Percentiles rank a stretch among this genome's conserved stretches.
phyloP scores from a whole-genome alignment of 2,113 vertebrate species.

The Isichthys henryi region DNA sequence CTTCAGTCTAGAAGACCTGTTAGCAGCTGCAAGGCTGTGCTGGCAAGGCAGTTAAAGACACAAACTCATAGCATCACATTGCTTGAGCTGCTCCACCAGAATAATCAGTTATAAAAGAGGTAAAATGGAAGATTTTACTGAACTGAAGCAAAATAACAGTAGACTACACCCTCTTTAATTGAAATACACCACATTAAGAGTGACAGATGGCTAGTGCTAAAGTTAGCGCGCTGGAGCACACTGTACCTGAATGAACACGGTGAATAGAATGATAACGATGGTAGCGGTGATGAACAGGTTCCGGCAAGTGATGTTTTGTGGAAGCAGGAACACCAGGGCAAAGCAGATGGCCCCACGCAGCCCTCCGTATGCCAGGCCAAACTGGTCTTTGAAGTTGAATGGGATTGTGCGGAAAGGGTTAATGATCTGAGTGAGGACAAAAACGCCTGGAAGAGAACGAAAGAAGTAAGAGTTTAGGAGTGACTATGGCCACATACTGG shows the following conservation, averaged over 20 bases:
- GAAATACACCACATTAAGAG: background rate
- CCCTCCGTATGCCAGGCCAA: conserved; percentile 89
- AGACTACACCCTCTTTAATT: background rate
- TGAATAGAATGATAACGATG: conserved; percentile 90
- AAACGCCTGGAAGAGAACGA: conserved; percentile 63
- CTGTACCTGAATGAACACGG: conserved; percentile 86
- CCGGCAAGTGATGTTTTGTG: conserved; percentile 72
- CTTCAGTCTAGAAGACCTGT: background rate
- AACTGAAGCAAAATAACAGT: background rate
- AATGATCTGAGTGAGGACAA: conserved; percentile 89
- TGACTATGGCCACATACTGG: background rate
- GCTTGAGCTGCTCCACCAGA: background rate
- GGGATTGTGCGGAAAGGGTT: conserved; percentile 92
- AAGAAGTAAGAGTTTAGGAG: background rate
- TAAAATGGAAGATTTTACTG: background rate
- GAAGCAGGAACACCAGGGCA: conserved; percentile 86
- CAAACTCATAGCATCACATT: background rate
- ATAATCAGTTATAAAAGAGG: background rate
- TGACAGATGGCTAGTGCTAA: background rate
- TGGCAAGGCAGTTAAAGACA: background rate
- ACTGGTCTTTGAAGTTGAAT: conserved; percentile 90
- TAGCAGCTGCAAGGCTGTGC: background rate
- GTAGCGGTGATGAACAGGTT: conserved; percentile 86
- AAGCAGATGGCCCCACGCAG: conserved; percentile 92
- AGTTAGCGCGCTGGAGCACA: background rate